Base-by-base conservation (phyloP, 2,113 vertebrate genomes). In the Ammospiza nelsoni region DNA sequence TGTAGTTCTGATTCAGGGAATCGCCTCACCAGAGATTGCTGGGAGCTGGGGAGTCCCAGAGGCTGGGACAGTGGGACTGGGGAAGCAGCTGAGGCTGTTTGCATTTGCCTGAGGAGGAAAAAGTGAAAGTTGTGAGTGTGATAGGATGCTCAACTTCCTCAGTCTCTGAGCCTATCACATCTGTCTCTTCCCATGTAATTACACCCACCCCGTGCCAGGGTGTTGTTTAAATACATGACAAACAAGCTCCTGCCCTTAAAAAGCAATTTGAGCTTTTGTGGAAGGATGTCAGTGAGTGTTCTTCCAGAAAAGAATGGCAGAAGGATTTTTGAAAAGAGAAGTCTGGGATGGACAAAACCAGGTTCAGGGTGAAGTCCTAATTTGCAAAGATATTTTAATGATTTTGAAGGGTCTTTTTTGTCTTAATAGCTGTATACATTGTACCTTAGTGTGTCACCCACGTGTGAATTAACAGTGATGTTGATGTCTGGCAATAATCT, bases 201-300 rank as follows among this genome's bases (percentile, higher is more conserved):
- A 86, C 39, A 77, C 51, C 65, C 51, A 74, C 10, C 24, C 35
- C 27, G 12, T 77, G 72, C 55, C 58, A 79, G 22, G 28, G 14
- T 80, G 39, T 58, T 83, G 39, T 71, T 87, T 88, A 75, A 87
- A 79, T 54, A 74, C 24, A 9, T 15, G 31, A 48, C 14, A 72
- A 78, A 71, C 79, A 72, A 77, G 57, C 41, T 87, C 7, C 67
- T 77, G 33, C 43, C 80, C 62, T 92, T 58, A 79, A 87, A 94
- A 82, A 89, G 35, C 31, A 62, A 24, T 51, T 11, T 43, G 41
- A 75, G 46, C n/a, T 74, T 88, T 92, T 72, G 63, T 71, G 86
- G 35, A 71, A 89, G 13, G 16, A 75, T 72, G 91, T 87, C 68
- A 58, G 18, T 72, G 39, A 58, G 16, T 39, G 23, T 59, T 81